phyloP scores from a whole-genome alignment of 2,888 invertebrate species.

The Lamellibrachia satsuma region DNA sequence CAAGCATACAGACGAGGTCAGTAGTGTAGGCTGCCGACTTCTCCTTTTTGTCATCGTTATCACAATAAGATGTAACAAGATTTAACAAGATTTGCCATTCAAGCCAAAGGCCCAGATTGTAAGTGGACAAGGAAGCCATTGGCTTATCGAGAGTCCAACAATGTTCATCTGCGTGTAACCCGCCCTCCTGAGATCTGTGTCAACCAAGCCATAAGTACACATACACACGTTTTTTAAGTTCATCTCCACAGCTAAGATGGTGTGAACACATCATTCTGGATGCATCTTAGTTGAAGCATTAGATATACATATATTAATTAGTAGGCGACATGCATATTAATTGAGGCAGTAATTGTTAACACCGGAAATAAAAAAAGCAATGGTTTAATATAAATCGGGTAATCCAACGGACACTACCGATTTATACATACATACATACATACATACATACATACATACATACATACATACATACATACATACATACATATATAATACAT shows the following conservation, averaged over 20 bases:
- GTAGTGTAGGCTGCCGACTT: neutral
- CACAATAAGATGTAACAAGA: neutral
- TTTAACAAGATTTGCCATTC: no score
- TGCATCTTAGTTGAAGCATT: neutral
- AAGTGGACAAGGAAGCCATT: no score
- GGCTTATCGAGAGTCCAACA: no score
- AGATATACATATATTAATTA: slow-evolving; percentile 9
- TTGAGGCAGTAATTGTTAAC: neutral
- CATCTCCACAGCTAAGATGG: no score
- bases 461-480: neutral
- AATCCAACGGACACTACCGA: neutral
- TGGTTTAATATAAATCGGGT: neutral
- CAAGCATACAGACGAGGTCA: neutral
- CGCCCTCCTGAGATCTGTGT: no score
- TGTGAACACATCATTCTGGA: no score
- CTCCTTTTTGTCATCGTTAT: neutral
- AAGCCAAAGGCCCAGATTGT: no score
- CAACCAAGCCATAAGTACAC: no score
- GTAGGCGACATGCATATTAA: neutral
- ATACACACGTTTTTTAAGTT: no score
- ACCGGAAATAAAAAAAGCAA: neutral
- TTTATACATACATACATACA: neutral
- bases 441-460: neutral
- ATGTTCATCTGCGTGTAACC: no score
- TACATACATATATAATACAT: neutral